Evolutionary conservation across 2,113 vertebrate species (phyloP), one percentile per base, ranked within the genome.

Genomic region (Dissostichus mawsoni): DNA sequence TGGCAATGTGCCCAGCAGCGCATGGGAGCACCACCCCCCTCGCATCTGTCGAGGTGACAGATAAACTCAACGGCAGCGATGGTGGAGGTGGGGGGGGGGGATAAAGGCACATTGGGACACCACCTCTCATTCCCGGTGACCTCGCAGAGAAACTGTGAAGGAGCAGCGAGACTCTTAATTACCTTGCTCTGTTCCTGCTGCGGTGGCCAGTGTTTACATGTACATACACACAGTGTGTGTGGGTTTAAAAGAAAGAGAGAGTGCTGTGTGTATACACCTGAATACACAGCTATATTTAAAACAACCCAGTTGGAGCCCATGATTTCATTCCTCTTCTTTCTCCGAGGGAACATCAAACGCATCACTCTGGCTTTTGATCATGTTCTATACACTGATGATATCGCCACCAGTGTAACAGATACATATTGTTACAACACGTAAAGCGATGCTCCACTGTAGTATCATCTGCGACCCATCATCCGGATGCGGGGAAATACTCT

Each of bases 41-140:
- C 20, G 79, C 80, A 87, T 90, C 83, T 87, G 80, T 83, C 73
- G 69, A 83, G 85, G 88, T 88, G 90, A 89, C 85, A 87, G 82
- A 87, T 78, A 80, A 82, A 51, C 18, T 41, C 72, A 77, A 69
- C 44, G 23, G 74, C 18, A 0, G 52, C 14, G 8, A 16, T n/a
- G 12, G 47, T 41, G 36, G 36, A 5, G 36, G 36, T 41, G 36
- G n/a, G 2, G 48, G 47, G 41, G 52, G 36, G 47, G 67, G 36
- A 41, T 56, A 29, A 3, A 51, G 64, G 18, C 52, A 66, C 51
- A 4, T 58, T 55, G 69, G 70, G 69, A 83, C 78, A 64, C 76
- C 78, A 83, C 75, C 63, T 76, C 59, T 72, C 52, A 36, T 61
- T 61, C 75, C 63, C 29, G 11, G 20, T 36, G 73, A 79, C 72